These are phyloP conservation scores for Luffia ferchaultella DNA, from an alignment of 2,888 invertebrate genomes.

Conservation along the genomic window DNA sequence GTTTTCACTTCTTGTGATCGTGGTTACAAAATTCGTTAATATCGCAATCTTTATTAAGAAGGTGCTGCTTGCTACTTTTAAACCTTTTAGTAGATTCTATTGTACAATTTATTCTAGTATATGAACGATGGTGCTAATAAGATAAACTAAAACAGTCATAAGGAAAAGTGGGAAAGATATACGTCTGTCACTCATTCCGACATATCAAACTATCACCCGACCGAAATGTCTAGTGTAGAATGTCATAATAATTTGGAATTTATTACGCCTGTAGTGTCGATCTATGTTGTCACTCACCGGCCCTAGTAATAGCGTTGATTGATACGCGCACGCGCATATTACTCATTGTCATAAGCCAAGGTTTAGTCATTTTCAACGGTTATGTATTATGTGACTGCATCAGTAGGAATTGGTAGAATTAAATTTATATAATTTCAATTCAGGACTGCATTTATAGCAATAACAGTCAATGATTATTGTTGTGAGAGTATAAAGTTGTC, in stretches of 20 bases:
- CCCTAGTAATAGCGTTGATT: not conserved
- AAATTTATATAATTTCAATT: no score
- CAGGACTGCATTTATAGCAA: no score
- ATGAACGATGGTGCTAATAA: not conserved
- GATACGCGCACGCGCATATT: slow-evolving; percentile 12
- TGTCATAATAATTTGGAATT: not conserved
- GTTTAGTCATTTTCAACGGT: slow-evolving; percentile 21
- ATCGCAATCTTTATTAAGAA: slow-evolving; percentile 4
- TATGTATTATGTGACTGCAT: not conserved
- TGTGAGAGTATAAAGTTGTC: no score
- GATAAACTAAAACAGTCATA: not conserved
- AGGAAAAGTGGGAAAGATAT: no score
- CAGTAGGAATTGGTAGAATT: slow-evolving; percentile 1
- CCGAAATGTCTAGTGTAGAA: not conserved
- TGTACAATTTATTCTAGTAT: not conserved
- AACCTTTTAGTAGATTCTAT: no score
- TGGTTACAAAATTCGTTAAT: slow-evolving; percentile 1
- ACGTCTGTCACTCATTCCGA: not conserved
- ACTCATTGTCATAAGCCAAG: slow-evolving; percentile 29
- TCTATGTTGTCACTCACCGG: not conserved
- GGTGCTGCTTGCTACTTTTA: no score
- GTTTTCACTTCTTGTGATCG: slow-evolving; percentile 17
- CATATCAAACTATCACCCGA: no score
- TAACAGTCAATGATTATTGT: no score
- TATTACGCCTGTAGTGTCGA: not conserved